Evolutionary conservation across 2,113 vertebrate genomes (phyloP).

Genomic region (Sapayoa aenigma): DNA sequence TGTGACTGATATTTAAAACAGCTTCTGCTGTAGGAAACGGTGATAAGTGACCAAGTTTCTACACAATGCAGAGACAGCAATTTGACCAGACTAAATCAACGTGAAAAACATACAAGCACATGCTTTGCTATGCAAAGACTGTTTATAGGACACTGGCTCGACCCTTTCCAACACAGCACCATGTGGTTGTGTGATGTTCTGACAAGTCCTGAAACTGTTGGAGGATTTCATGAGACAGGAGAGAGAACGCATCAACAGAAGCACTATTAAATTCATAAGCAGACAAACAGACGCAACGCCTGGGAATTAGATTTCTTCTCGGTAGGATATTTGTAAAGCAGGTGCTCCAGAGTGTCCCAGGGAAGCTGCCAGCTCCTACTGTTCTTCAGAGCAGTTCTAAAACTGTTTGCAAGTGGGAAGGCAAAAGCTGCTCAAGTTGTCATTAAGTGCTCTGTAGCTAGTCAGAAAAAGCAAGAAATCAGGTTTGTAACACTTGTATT

Average conservation of each 20-base stretch:
- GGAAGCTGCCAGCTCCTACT: neutral
- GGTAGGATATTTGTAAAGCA: neutral
- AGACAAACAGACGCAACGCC: neutral
- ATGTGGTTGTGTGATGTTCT: accelerated
- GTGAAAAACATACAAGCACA: accelerated
- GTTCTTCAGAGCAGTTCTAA: neutral
- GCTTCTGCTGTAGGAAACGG: neutral
- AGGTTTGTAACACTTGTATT: neutral
- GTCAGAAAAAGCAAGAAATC: neutral
- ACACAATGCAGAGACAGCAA: neutral
- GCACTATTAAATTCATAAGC: neutral
- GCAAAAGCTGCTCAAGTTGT: neutral
- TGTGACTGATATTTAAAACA: neutral
- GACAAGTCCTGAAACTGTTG: accelerated
- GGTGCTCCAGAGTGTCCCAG: accelerated
- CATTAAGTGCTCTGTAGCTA: neutral
- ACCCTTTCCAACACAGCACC: neutral
- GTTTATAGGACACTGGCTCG: neutral
- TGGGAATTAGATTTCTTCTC: neutral
- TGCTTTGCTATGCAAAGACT: neutral
- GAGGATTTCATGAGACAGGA: neutral
- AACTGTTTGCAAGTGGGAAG: neutral
- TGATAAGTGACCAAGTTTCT: neutral
- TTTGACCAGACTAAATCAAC: neutral
- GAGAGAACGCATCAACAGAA: neutral